Base-by-base conservation (phyloP, 1,140 invertebrate species). In the Temnothorax nylanderi region DNA sequence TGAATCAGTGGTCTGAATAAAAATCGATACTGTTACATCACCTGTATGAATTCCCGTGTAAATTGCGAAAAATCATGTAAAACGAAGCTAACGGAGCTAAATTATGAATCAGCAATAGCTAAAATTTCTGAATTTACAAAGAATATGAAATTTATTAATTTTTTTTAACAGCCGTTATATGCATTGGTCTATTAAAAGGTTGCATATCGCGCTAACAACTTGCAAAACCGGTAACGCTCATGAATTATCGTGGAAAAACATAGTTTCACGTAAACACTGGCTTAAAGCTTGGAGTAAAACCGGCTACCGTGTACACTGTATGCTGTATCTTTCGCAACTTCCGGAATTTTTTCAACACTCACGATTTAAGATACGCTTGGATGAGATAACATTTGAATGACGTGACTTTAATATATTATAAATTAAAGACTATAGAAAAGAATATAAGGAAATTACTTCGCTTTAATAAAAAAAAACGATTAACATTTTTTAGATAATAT, bases 241-340 rank as follows among this genome's bases (percentile, higher is more conserved):
- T 60, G 11, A 56, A 54, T 74, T 76, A 51, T 44, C 32, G 49
- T 34, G 64, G 21, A 69, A 71, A 78, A 81, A 69, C 60, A 49
- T 34, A 44, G 18, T 34, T 54, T 18, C n/a, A 6, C 49, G 60
- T n/a, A 78, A 78, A 81, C 62, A 69, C n/a, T 26, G n/a, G 34
- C 21, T 71, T 41, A 54, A 69, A 81, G 34, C n/a, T n/a, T 21
- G 60, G 18, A 47, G 26, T 47, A 44, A 26, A 26, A 5, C 49
- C 7, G 10, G 37, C 32, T 72, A 44, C 13, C 8, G 37, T 56
- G 21, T 56, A 71, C 16, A 71, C 18, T 49, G 60, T 64, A 64
- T 8, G 56, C 41, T 77, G 26, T 49, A 64, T 65, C 41, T 62
- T 65, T 16, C 18, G 41, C 44, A 78, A 49, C 18, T 26, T 49